phyloP scores from a whole-genome alignment of 2,888 invertebrate species.

The Vesta saturnalis region DNA sequence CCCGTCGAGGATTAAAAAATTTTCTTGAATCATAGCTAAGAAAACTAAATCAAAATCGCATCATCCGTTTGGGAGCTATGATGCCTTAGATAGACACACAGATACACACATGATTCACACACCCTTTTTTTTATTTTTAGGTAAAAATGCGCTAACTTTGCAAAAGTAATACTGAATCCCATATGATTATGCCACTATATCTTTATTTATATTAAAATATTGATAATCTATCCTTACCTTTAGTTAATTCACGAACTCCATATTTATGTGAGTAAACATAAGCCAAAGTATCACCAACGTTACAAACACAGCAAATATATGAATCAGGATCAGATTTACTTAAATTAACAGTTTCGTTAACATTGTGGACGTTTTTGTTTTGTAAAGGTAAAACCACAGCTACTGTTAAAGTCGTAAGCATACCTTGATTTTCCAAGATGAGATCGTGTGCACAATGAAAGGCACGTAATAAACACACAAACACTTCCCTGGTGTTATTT shows the following conservation, averaged over 20 bases:
- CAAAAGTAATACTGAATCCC: no score
- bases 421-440: constrained; percentile 83
- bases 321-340: constrained; percentile 57
- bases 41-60: no score
- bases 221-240: constrained; percentile 66
- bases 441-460: constrained; percentile 87
- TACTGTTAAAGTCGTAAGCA: constrained; percentile 85
- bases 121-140: no score
- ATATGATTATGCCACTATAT: no score
- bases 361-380: constrained; percentile 36
- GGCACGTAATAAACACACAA: constrained; percentile 78
- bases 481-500: constrained; percentile 74
- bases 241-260: constrained; percentile 86
- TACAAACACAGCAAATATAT: constrained; percentile 84
- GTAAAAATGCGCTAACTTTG: no score
- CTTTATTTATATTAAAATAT: no score
- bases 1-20: no score
- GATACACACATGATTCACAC: no score
- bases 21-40: no score
- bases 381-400: constrained; percentile 76
- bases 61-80: no score
- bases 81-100: no score
- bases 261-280: constrained; percentile 80
- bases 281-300: constrained; percentile 90
- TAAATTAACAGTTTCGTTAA: neutral